These are phyloP conservation scores for Chymomyza fuscimana DNA, from an alignment of 2,888 invertebrate species.

Conservation along the genomic window DNA sequence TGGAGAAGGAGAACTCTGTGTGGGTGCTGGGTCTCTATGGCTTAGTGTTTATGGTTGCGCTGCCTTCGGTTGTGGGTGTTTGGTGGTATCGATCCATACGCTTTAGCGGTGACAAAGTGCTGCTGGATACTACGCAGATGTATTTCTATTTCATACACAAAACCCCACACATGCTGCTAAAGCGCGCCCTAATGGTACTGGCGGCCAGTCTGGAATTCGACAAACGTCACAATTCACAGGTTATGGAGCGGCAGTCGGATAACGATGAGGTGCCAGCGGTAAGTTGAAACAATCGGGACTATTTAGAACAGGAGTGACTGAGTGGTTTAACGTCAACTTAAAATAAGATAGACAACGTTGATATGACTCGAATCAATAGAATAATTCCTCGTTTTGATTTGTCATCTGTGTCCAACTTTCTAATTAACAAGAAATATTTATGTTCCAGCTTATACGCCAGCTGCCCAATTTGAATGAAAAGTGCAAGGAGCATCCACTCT, in stretches of 20 bases:
- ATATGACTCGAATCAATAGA: too few relatives aligned
- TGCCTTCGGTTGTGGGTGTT: conserved; percentile 93
- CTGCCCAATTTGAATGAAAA: conserved; percentile 96
- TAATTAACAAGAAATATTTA: neutral
- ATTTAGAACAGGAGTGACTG: too few relatives aligned
- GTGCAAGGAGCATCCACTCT: conserved; percentile 96
- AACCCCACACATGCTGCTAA: conserved; percentile 96
- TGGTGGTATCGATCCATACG: conserved; percentile 99
- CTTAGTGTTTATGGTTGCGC: conserved; percentile 97
- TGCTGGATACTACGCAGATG: conserved; percentile 97
- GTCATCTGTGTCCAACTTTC: too few relatives aligned
- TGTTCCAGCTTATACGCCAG: conserved; percentile 90
- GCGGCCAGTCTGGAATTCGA: conserved; percentile 98
- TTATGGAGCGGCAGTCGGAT: conserved; percentile 94
- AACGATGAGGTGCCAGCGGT: conserved; percentile 96
- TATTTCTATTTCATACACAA: conserved; percentile 98
- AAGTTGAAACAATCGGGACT: conserved; percentile 71
- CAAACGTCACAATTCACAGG: conserved; percentile 95
- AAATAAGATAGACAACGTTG: too few relatives aligned
- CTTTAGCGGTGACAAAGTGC: conserved; percentile 97
- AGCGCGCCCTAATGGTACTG: conserved; percentile 97
- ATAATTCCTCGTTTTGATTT: too few relatives aligned
- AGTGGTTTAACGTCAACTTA: too few relatives aligned
- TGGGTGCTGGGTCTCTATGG: conserved; percentile 98
- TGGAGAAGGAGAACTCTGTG: conserved; percentile 98